phyloP scores from a whole-genome alignment of 2,888 invertebrate genomes.

The Hirtodrosophila trivittata region DNA sequence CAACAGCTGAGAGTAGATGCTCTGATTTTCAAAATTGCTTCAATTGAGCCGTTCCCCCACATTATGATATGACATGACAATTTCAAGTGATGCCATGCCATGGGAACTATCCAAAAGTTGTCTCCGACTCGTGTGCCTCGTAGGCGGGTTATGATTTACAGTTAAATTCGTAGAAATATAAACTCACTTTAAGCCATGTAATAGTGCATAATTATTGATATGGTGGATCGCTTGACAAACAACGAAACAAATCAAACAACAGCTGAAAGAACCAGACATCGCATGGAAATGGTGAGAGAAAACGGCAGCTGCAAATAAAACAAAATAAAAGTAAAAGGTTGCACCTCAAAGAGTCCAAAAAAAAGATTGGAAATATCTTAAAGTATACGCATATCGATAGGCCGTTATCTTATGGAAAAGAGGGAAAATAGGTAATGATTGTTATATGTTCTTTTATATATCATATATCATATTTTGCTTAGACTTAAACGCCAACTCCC shows the following conservation, averaged over 20 bases:
- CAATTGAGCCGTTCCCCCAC: conserved; percentile 49
- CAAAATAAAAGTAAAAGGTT: conserved; percentile 26
- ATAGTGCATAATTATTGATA: conserved; percentile 55
- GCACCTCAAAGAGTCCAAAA: not conserved
- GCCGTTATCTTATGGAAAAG: too few relatives aligned
- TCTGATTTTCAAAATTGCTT: conserved; percentile 60
- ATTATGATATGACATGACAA: conserved; percentile 45
- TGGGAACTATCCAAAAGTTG: conserved; percentile 47
- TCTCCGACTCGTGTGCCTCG: conserved; percentile 26
- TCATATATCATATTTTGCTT: too few relatives aligned
- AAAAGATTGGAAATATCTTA: conserved; percentile 1
- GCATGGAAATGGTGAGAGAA: not conserved
- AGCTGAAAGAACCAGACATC: conserved; percentile 40
- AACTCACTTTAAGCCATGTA: conserved; percentile 9
- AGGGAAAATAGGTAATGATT: too few relatives aligned
- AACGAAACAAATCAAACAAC: conserved; percentile 26
- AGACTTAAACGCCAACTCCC: too few relatives aligned
- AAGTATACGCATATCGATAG: too few relatives aligned
- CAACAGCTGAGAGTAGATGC: conserved; percentile 22
- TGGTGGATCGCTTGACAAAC: too few relatives aligned
- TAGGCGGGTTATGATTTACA: conserved; percentile 43
- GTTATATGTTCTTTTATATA: too few relatives aligned
- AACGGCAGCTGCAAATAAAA: not conserved
- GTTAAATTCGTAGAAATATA: conserved; percentile 17
- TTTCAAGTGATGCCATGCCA: conserved; percentile 33